phyloP scores from a whole-genome alignment of 2,888 invertebrate species.

The Anodontia alba region DNA sequence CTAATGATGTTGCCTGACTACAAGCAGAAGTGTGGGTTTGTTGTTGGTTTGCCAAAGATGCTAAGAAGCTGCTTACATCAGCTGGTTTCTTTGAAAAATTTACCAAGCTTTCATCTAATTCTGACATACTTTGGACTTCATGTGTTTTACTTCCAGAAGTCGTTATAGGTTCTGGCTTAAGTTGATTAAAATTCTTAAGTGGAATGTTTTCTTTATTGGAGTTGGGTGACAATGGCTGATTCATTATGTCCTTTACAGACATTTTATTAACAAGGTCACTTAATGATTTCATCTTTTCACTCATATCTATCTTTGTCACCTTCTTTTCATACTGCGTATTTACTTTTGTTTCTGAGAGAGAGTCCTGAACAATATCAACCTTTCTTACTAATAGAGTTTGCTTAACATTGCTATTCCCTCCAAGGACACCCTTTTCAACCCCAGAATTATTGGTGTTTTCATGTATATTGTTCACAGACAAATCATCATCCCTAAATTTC shows the following conservation, averaged over 20 bases:
- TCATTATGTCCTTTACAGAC: background rate
- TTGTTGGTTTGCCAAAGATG: background rate
- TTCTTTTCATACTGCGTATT: too few species aligned
- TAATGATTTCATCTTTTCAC: constrained; percentile 2
- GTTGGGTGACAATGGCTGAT: background rate
- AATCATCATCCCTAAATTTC: background rate
- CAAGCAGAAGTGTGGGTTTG: background rate
- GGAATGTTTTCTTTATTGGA: constrained; percentile 18
- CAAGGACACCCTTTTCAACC: too few species aligned
- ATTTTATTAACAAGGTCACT: background rate
- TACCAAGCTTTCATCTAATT: background rate
- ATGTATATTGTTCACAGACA: background rate
- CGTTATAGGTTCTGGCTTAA: background rate
- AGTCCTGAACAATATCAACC: too few species aligned
- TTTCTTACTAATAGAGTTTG: too few species aligned
- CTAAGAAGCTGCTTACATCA: background rate
- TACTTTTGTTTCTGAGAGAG: too few species aligned
- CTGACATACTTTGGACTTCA: background rate
- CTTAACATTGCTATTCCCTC: too few species aligned
- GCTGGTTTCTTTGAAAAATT: background rate
- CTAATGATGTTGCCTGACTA: background rate
- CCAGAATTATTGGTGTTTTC: too few species aligned
- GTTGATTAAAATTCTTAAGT: background rate
- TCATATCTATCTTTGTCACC: background rate
- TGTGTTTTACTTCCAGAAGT: background rate